Conservation (phyloP, 2,113 vertebrate genomes). For the Mirza zaza region DNA sequence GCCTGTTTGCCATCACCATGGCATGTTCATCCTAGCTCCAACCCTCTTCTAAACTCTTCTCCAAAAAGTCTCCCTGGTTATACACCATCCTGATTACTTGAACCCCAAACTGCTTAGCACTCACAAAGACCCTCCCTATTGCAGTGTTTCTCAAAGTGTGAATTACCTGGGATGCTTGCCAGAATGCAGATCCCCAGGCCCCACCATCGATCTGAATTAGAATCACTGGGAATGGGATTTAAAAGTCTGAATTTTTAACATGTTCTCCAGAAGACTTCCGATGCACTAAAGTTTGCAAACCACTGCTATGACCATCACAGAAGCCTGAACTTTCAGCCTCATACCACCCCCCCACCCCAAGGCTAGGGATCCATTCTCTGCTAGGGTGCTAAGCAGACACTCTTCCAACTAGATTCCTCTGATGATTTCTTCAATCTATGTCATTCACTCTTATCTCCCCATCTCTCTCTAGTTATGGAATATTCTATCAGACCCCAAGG, state of each 20-base stretch:
- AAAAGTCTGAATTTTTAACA: neutral
- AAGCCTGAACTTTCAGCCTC: neutral
- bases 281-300: neutral
- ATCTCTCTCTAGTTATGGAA: neutral
- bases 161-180: neutral
- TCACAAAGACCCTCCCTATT: neutral
- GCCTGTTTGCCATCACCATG: neutral
- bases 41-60: neutral
- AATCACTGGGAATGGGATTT: neutral
- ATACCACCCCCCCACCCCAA: no score
- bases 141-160: neutral
- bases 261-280: neutral
- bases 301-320: neutral
- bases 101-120: neutral
- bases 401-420: neutral
- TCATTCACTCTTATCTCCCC: neutral
- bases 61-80: neutral
- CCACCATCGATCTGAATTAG: neutral
- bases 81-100: neutral
- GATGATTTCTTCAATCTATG: neutral
- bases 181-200: neutral
- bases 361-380: neutral
- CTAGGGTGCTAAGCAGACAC: neutral
- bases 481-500: neutral
- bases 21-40: no score